phyloP scores from a whole-genome alignment of 2,113 vertebrate species.

The Protomyctophum bolini region DNA sequence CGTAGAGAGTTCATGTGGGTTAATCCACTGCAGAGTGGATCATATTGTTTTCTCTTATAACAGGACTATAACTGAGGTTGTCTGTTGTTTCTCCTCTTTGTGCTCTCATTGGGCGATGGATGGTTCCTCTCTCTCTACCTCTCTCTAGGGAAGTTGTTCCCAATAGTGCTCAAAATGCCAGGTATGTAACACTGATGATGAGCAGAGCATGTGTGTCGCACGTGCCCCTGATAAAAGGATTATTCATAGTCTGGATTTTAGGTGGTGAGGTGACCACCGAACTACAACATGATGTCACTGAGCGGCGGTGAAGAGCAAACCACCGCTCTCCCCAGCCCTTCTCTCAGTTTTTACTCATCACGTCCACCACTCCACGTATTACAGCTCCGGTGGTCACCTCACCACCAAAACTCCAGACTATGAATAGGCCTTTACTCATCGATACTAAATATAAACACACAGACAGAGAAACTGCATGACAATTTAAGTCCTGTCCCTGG shows the following conservation, averaged over 20 bases:
- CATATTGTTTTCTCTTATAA: conserved; percentile 35
- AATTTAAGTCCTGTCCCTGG: not conserved
- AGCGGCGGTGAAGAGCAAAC: no score
- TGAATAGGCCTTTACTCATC: not conserved
- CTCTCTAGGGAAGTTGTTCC: conserved; percentile 73
- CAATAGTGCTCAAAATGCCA: conserved; percentile 73
- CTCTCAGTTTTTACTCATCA: no score
- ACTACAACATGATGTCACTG: no score
- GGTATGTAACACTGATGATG: conserved; percentile 60
- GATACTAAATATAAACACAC: not conserved
- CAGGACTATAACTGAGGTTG: conserved; percentile 49
- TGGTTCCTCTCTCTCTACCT: conserved; percentile 36
- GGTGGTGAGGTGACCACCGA: no score
- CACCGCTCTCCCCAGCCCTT: no score
- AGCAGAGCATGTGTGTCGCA: not conserved
- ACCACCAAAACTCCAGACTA: no score
- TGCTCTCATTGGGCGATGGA: conserved; percentile 72
- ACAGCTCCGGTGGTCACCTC: no score
- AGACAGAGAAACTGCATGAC: not conserved
- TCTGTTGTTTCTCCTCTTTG: conserved; percentile 65
- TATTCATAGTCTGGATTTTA: not conserved
- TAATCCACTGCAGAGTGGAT: not conserved
- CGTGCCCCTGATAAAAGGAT: not conserved
- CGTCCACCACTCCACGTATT: no score
- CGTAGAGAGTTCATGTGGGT: not conserved